Conservation (phyloP, 2,113 vertebrate species). For the Danio rerio region DNA sequence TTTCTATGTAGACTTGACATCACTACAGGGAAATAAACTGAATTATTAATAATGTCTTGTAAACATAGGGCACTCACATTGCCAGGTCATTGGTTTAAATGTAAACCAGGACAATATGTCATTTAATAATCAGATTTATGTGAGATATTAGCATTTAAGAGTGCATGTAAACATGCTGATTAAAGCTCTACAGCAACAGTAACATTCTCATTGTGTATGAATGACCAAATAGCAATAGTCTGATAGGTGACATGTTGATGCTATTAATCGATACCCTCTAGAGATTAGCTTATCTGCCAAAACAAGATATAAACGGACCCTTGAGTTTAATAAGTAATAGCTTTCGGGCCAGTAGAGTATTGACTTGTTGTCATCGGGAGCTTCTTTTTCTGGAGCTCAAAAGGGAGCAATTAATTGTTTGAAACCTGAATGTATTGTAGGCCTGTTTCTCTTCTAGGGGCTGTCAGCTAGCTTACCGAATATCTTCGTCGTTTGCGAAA, state of each 20-base stretch:
- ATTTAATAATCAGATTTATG: too few relatives aligned
- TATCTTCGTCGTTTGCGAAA: constrained; percentile 94
- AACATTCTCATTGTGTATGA: not conserved
- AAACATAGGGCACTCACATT: too few relatives aligned
- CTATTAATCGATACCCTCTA: constrained; percentile 20
- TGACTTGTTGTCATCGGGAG: constrained; percentile 12
- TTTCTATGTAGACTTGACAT: too few relatives aligned
- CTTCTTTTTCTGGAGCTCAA: constrained; percentile 2
- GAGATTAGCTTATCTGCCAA: not conserved
- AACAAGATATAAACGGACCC: constrained; percentile 24
- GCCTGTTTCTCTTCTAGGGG: not conserved
- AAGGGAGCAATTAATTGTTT: constrained; percentile 10
- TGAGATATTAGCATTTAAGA: too few relatives aligned
- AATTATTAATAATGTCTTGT: too few relatives aligned
- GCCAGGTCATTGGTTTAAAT: too few relatives aligned
- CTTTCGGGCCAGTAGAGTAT: constrained; percentile 1
- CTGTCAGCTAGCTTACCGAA: constrained; percentile 78
- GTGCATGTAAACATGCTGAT: too few relatives aligned
- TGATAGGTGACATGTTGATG: not conserved
- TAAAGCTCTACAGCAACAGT: too few relatives aligned
- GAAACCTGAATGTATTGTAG: not conserved
- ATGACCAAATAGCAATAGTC: not conserved
- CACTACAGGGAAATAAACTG: too few relatives aligned
- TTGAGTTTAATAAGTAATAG: constrained; percentile 36
- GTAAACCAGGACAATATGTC: too few relatives aligned